Evolutionary conservation across 2,888 invertebrate genomes (phyloP), one percentile per base, ranked within the genome.

Genomic region (Sipha maydis): DNA sequence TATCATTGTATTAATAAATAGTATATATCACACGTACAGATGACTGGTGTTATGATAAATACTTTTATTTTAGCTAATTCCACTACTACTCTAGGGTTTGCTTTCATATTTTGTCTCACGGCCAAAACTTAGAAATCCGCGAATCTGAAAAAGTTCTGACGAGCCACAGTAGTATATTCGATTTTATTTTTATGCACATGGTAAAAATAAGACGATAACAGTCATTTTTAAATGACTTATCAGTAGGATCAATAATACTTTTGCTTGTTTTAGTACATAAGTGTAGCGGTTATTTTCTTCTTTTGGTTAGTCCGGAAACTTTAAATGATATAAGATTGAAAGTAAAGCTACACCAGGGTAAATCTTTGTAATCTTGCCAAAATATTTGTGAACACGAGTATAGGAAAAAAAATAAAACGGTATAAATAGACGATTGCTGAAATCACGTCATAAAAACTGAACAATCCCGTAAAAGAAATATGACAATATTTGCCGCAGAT

Each of bases 361-460:
- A 86, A 71, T 79, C 79, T 69, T 86, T 86, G 86, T 71, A 17
- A 79, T 54, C n/a, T 86, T 86, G 86, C 86, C 86, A 86, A 79
- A 69, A 48, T 77, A 77, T 77, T 77, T 77, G 77, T 77, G 61
- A 69, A 78, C 21, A 19, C 61, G 48, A 56, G 73, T n/a, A 71
- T 54, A 34, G 54, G 48, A 83, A 54, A 83, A 82, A 48, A 83
- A 73, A 54, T 28, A 69, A 75, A 75, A 75, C 38, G 71, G 83
- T 83, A 83, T 83, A 61, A 83, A 83, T 83, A 83, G 83, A 83
- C 75, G 34, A 75, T 34, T 73, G 71, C 83, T 83, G 73, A 83
- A 83, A 83, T 83, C 83, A 54, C 83, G 83, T 75, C 83, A 83
- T 34, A 56, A 83, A 41, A 83, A 34, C 41, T 4, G 14, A 48